Base-by-base conservation (phyloP, 2,797 vertebrate genomes). In the Gila robusta region DNA sequence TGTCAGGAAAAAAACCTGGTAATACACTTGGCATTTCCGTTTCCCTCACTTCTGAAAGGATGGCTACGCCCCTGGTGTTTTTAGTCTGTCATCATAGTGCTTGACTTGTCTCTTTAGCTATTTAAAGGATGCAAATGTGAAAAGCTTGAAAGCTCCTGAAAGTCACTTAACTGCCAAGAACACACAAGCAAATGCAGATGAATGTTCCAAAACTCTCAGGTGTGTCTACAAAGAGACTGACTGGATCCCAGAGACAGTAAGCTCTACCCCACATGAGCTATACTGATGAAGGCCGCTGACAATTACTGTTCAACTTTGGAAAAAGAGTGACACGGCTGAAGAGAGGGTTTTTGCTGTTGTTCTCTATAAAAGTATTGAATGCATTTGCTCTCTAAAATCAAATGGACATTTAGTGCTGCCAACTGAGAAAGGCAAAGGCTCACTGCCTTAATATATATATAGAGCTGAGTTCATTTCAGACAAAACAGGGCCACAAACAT, bases 111-210 rank as follows among this genome's bases (percentile, higher is more conserved):
- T 79, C 37, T 41, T 79, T 79, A 47, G 66, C 76, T 67, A 79
- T 85, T 59, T 79, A 85, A 56, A 56, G 12, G 83, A 79, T 19
- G 37, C 66, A 79, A 56, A 59, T 74, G 62, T 74, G 19, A 70
- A 32, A 79, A 44, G 54, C 66, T 54, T 70, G n/a, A 67, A 84
- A 37, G 35, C 67, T 39, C n/a, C 41, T 37, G 21, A 39, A 59
- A 79, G 64, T 78, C 64, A 56, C 39, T 85, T 79, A 79, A 44
- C 66, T 85, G 82, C 82, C 32, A 52, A 77, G 73, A 78, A 84
- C 59, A 64, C 12, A 47, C 54, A 16, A 7, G 11, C 19, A 69
- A 35, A 74, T 64, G 54, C 70, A 77, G 73, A 76, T 77, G 72
- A 52, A 66, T 52, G 23, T 37, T 49, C 8, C 1, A 7, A 41